phyloP scores from a whole-genome alignment of 2,797 vertebrate genomes.

The Chloroceryle amazona region DNA sequence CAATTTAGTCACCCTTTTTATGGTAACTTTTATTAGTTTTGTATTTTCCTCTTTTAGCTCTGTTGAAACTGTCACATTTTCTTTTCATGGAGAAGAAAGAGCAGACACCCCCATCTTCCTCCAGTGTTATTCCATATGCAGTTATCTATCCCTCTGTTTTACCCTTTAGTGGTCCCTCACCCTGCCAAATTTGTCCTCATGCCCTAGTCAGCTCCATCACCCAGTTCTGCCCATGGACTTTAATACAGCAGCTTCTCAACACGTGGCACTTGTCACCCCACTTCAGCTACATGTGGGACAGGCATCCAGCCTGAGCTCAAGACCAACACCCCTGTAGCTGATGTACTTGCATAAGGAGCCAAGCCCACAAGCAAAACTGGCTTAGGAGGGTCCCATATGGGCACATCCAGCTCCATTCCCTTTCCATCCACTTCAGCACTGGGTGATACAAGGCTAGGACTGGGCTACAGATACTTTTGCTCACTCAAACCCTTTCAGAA shows the following conservation, averaged over 20 bases:
- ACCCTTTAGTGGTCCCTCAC: background rate
- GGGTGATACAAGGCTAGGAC: background rate
- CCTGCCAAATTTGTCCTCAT: background rate
- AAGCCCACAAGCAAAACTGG: background rate
- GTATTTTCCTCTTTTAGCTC: background rate
- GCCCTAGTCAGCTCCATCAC: background rate
- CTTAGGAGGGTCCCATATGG: background rate
- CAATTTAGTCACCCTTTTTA: constrained; percentile 27
- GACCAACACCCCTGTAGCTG: background rate
- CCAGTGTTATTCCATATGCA: background rate
- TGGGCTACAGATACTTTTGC: background rate
- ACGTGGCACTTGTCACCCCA: background rate
- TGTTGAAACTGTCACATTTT: background rate
- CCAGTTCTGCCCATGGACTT: background rate
- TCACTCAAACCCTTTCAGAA: background rate
- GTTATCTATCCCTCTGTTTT: background rate
- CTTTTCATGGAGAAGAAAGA: background rate
- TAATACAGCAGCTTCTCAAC: background rate
- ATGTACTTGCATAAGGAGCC: background rate
- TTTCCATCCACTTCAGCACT: background rate
- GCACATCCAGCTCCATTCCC: background rate
- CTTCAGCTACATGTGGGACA: background rate
- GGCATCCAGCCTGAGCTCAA: background rate
- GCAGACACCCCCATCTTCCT: background rate
- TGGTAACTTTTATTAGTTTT: constrained; percentile 18